phyloP scores from a whole-genome alignment of 2,113 vertebrate genomes.

The Rafetus swinhoei region DNA sequence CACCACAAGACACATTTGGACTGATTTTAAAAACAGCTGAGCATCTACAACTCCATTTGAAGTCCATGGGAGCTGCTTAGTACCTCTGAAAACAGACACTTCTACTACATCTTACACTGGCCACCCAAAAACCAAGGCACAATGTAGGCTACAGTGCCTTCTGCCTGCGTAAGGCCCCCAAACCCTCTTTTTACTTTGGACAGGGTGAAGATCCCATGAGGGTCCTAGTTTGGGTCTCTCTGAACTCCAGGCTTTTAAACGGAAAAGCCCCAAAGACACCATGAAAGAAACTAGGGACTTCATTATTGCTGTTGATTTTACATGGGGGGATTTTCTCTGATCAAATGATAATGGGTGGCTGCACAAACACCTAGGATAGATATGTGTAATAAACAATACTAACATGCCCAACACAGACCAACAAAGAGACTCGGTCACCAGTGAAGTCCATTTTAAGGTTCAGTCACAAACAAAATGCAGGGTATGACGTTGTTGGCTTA shows the following conservation, averaged over 20 bases:
- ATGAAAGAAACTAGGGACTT: rapidly evolving
- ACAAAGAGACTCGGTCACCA: no score
- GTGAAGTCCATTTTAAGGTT: neutral
- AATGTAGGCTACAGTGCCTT: rapidly evolving
- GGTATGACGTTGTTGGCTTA: rapidly evolving
- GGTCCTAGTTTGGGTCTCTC: neutral
- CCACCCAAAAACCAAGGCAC: neutral
- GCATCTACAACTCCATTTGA: neutral
- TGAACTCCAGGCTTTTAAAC: neutral
- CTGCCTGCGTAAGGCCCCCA: neutral
- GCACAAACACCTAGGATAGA: rapidly evolving
- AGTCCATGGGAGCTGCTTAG: neutral
- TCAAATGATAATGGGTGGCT: rapidly evolving
- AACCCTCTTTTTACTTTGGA: rapidly evolving
- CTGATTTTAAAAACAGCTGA: neutral
- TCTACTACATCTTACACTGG: neutral
- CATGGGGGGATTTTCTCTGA: rapidly evolving
- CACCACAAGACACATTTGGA: neutral
- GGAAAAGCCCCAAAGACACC: neutral
- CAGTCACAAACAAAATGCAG: neutral
- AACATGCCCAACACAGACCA: neutral
- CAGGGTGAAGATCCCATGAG: neutral
- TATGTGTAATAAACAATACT: neutral
- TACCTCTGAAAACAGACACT: neutral
- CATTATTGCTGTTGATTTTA: neutral